These are phyloP conservation scores for Tricholauxania praeusta DNA, from an alignment of 2,888 invertebrate genomes.

Conservation along the genomic window DNA sequence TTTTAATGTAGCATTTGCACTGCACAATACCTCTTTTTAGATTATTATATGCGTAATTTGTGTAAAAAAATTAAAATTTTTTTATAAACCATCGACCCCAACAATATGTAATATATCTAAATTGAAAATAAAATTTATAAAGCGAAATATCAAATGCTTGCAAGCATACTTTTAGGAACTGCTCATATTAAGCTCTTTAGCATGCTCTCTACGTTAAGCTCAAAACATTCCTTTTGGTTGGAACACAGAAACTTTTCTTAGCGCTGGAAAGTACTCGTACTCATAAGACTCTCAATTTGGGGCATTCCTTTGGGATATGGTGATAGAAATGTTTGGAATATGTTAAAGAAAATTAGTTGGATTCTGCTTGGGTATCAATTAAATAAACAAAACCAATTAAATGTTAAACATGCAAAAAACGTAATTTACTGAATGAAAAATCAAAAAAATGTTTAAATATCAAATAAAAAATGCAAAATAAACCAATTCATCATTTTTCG, in stretches of 20 bases:
- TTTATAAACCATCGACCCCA: too few relatives aligned
- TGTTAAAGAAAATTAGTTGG: slow-evolving; percentile 12
- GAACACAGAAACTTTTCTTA: too few relatives aligned
- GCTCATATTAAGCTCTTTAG: too few relatives aligned
- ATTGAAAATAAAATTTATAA: too few relatives aligned
- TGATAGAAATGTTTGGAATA: slow-evolving; percentile 1
- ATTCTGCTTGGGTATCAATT: slow-evolving; percentile 15
- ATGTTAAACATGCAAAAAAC: slow-evolving; percentile 12
- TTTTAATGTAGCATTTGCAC: too few relatives aligned
- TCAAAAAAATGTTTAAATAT: slow-evolving; percentile 35
- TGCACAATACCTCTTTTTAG: too few relatives aligned
- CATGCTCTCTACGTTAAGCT: not conserved
- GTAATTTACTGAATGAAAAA: slow-evolving; percentile 34
- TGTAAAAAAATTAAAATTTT: too few relatives aligned
- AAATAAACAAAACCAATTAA: slow-evolving; percentile 25
- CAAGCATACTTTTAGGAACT: too few relatives aligned
- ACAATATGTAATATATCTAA: too few relatives aligned
- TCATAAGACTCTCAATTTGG: not conserved
- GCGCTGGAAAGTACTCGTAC: not conserved
- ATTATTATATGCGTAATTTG: too few relatives aligned
- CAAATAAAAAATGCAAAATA: slow-evolving; percentile 38
- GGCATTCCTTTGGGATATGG: not conserved
- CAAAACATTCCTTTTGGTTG: too few relatives aligned
- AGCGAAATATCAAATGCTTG: too few relatives aligned
- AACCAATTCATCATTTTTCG: slow-evolving; percentile 23